These are phyloP conservation scores for Drosophila sp. DNA, from an alignment of 1,140 invertebrate species.

Conservation along the genomic window DNA sequence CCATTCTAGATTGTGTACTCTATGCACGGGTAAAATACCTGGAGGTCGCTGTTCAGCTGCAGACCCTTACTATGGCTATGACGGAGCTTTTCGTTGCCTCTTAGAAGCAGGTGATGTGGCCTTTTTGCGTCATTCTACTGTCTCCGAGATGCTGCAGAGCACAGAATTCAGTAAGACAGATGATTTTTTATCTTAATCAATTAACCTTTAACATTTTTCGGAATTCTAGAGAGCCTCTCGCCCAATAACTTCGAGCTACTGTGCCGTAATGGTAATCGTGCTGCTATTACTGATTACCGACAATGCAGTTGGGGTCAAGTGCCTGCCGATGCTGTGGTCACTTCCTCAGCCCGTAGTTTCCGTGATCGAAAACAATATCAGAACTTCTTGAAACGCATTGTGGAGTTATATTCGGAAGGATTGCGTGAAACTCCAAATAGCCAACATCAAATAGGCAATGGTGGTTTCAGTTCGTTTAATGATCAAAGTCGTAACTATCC, in stretches of 20 bases:
- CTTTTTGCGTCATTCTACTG: slow-evolving; percentile 95
- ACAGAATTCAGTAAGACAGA: slow-evolving; percentile 85
- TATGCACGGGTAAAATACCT: slow-evolving; percentile 92
- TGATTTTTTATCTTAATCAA: background rate
- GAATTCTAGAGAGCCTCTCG: slow-evolving; percentile 84
- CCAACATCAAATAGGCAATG: slow-evolving; percentile 35
- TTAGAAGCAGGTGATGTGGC: slow-evolving; percentile 95
- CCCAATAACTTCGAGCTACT: slow-evolving; percentile 92
- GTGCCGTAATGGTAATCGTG: slow-evolving; percentile 91
- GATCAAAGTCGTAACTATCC: slow-evolving; percentile 42
- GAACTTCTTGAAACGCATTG: slow-evolving; percentile 85
- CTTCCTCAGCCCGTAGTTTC: slow-evolving; percentile 89
- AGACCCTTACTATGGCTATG: slow-evolving; percentile 95
- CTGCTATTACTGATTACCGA: slow-evolving; percentile 88
- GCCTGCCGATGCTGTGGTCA: slow-evolving; percentile 94
- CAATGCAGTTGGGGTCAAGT: slow-evolving; percentile 94
- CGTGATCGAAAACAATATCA: slow-evolving; percentile 86
- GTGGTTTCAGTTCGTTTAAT: slow-evolving; percentile 53
- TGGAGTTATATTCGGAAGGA: slow-evolving; percentile 83
- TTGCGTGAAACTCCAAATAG: slow-evolving; percentile 48
- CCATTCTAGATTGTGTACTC: slow-evolving; percentile 87
- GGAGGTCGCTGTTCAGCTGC: slow-evolving; percentile 91
- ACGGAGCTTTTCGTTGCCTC: slow-evolving; percentile 94
- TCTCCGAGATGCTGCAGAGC: slow-evolving; percentile 87
- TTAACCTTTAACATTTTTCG: background rate